Base-by-base conservation (phyloP, 2,888 invertebrate species). In the Hyalella azteca region DNA sequence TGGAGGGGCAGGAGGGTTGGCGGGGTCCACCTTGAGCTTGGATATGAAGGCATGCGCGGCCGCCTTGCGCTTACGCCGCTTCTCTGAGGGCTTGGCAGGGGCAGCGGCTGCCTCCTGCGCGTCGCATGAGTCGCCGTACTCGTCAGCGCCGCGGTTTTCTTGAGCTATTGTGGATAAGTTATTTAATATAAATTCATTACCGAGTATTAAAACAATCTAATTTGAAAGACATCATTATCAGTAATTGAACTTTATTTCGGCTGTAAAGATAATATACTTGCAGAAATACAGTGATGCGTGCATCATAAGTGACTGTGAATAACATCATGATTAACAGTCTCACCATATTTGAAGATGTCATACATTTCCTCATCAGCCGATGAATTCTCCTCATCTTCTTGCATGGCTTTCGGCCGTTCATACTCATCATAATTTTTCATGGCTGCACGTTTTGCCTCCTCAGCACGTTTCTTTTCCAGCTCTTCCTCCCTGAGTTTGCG, bases 271-370 rank as follows among this genome's bases (percentile, higher is more conserved):
- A n/a, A n/a, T n/a, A n/a, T n/a, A n/a, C n/a, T n/a, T n/a, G n/a
- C n/a, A n/a, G n/a, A n/a, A n/a, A n/a, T n/a, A n/a, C n/a, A n/a
- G n/a, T n/a, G n/a, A n/a, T n/a, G n/a, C n/a, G n/a, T n/a, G n/a
- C n/a, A n/a, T n/a, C n/a, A n/a, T n/a, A n/a, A n/a, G n/a, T n/a
- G n/a, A n/a, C n/a, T n/a, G n/a, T n/a, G n/a, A n/a, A n/a, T n/a
- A n/a, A n/a, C n/a, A n/a, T n/a, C n/a, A n/a, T n/a, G n/a, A n/a
- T n/a, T n/a, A n/a, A n/a, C n/a, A n/a, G n/a, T n/a, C 79, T 80
- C 54, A 81, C 81, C 83, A 75, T 81, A 83, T 50, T 83, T 83
- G 60, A 83, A 83, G n/a, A 83, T 81, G 50, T 83, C 83, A 41
- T 83, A 83, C 75, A 81, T 73, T 59, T 83, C 83, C 26, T 81